Evolutionary conservation across 53 echinoderm and acorn worm genomes (phyloP).

Genomic region (Henricia sp.): DNA sequence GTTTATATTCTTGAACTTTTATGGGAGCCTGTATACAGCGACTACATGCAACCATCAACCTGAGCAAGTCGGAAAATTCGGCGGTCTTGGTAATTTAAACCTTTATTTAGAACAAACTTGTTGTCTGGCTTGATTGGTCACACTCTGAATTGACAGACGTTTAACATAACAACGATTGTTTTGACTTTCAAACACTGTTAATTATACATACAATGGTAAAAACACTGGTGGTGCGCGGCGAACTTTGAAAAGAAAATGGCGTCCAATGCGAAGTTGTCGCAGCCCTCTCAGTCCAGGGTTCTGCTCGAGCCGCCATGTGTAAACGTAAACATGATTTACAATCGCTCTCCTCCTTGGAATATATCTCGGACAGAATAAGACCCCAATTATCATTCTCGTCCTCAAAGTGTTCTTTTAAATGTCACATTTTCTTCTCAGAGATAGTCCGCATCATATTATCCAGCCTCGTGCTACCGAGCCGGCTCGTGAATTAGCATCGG

Average conservation of each 20-base stretch:
- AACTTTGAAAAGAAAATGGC: not conserved
- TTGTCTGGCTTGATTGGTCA: too few species aligned
- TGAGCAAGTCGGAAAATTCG: not conserved
- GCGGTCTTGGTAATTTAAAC: too few species aligned
- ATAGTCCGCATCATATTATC: not conserved
- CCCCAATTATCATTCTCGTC: slow-evolving; percentile 24
- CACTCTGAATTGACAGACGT: too few species aligned
- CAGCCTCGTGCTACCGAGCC: not conserved
- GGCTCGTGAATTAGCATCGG: slow-evolving; percentile 30
- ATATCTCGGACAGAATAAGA: slow-evolving; percentile 10
- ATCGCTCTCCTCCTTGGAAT: not conserved
- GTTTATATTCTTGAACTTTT: too few species aligned
- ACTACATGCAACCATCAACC: not conserved
- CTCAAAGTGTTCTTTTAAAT: slow-evolving; percentile 1
- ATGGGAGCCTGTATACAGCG: too few species aligned
- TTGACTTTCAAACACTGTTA: not conserved
- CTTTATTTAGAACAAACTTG: too few species aligned
- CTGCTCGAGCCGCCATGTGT: not conserved
- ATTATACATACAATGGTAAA: not conserved
- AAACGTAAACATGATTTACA: not conserved
- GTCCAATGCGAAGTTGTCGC: too few species aligned
- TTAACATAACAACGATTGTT: not conserved
- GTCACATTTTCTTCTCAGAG: not conserved
- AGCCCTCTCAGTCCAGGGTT: not conserved
- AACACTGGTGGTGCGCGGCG: not conserved